Conservation (phyloP, 2,113 vertebrate genomes). For the Phrynocephalus versicolor region DNA sequence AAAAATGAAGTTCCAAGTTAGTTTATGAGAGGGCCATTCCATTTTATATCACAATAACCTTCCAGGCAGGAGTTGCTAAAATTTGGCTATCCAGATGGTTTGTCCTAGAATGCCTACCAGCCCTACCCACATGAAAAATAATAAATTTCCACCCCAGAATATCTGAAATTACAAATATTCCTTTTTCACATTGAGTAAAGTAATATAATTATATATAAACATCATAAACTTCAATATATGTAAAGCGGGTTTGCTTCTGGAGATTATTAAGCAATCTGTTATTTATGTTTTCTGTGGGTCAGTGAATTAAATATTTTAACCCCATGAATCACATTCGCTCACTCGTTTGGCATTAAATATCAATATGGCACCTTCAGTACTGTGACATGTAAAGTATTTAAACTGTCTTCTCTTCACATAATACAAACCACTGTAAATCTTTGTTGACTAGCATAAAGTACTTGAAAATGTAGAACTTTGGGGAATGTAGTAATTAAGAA, state of each 20-base stretch:
- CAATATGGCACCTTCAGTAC: too few relatives aligned
- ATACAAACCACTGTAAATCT: not conserved
- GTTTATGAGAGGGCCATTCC: too few relatives aligned
- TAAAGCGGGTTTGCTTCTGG: not conserved
- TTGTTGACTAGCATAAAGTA: not conserved
- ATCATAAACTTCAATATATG: not conserved
- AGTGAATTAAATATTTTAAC: not conserved
- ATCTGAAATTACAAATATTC: too few relatives aligned
- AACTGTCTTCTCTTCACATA: not conserved
- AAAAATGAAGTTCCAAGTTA: too few relatives aligned
- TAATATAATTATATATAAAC: not conserved
- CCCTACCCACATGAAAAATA: too few relatives aligned
- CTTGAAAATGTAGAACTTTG: not conserved
- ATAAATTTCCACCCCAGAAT: too few relatives aligned
- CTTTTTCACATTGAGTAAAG: too few relatives aligned
- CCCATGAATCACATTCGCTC: not conserved
- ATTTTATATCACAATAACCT: too few relatives aligned
- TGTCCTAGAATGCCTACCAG: too few relatives aligned
- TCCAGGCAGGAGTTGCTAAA: too few relatives aligned
- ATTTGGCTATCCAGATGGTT: too few relatives aligned
- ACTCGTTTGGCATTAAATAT: conserved; percentile 6
- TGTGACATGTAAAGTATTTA: not conserved
- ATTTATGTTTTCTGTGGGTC: not conserved
- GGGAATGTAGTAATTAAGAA: conserved; percentile 19
- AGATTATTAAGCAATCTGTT: not conserved